A percentile compares a stretch with the other conserved stretches of the same genome.
Evolutionary conservation across 2,888 invertebrate species (phyloP).

Genomic region (Perizoma flavofasciatum): DNA sequence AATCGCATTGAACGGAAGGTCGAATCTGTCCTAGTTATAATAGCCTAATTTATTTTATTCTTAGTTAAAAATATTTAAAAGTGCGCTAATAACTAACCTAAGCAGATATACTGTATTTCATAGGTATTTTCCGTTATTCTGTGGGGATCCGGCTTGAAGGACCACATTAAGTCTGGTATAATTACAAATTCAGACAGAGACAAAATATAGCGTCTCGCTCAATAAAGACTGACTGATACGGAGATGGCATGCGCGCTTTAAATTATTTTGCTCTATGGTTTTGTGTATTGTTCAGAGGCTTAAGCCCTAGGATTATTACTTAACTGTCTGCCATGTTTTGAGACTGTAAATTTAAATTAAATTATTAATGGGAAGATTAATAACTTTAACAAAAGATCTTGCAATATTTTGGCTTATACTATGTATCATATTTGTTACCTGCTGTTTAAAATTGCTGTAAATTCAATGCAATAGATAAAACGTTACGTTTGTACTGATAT

Average conservation of each 20-base stretch:
- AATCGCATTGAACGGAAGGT: conserved; percentile 34
- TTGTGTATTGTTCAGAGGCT: background rate
- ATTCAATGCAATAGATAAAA: background rate
- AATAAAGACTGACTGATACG: too few species aligned
- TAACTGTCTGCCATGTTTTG: conserved; percentile 7
- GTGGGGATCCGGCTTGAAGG: background rate
- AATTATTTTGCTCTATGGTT: conserved; percentile 1
- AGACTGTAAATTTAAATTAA: background rate
- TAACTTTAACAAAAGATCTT: too few species aligned
- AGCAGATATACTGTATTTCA: background rate
- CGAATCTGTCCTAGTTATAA: conserved; percentile 27
- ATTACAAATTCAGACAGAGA: too few species aligned
- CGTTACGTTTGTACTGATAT: conserved; percentile 11
- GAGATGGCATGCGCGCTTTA: background rate
- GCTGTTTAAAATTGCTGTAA: background rate
- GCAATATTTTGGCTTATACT: too few species aligned
- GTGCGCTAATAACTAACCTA: background rate
- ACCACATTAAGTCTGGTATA: background rate
- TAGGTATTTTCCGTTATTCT: background rate
- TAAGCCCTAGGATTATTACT: too few species aligned
- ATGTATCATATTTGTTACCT: too few species aligned
- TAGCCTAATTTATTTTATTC: conserved; percentile 26
- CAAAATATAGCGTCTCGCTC: too few species aligned
- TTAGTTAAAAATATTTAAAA: background rate
- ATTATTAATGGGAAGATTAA: too few species aligned